Base-by-base conservation (phyloP, 2,797 vertebrate genomes). In the Falco berigora region DNA sequence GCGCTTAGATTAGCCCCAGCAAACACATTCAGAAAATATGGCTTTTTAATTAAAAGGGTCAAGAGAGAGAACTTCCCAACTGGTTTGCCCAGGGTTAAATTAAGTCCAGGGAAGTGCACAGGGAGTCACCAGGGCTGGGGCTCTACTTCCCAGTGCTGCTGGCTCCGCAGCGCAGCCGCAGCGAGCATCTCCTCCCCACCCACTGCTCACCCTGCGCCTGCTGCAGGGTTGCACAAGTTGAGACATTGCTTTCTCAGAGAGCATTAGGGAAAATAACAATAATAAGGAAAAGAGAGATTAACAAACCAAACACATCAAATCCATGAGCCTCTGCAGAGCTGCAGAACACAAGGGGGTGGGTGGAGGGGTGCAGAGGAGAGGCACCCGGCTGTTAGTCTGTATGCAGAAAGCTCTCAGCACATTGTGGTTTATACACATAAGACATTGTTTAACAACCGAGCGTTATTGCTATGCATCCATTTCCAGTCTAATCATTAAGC, bases 381-480 rank as follows among this genome's bases (percentile, higher is more conserved):
- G 79, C 23, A 73, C 89, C 72, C 15, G 30, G 78, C 77, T 84
- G 86, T 27, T 16, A 4, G 58, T 34, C 73, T 27, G 34, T 47
- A 22, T 9, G 17, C 1, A 47, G 68, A 72, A 71, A 74, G 71
- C 82, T 80, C 74, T 49, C 68, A 46, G 85, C 89, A 73, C 9
- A 2, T n/a, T 8, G 42, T 13, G 71, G 22, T 32, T 88, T 46
- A 32, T 36, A 72, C 84, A 94, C 63, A 36, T 22, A n/a, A 53
- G 92, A 90, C 38, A 6, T 44, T 17, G 88, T 90, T 84, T 25
- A 86, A 93, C 85, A 82, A n/a, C 86, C 28, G 32, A 67, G 78
- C 56, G 0, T 96, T 97, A 97, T 96, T 97, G 97, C 97, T 89
- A 21, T 72, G 90, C 85, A 53, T 88, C 90, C 73, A 63, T 79